Evolutionary conservation across 2,797 vertebrate genomes (phyloP).

Genomic region (Philypnodon macrostomus): DNA sequence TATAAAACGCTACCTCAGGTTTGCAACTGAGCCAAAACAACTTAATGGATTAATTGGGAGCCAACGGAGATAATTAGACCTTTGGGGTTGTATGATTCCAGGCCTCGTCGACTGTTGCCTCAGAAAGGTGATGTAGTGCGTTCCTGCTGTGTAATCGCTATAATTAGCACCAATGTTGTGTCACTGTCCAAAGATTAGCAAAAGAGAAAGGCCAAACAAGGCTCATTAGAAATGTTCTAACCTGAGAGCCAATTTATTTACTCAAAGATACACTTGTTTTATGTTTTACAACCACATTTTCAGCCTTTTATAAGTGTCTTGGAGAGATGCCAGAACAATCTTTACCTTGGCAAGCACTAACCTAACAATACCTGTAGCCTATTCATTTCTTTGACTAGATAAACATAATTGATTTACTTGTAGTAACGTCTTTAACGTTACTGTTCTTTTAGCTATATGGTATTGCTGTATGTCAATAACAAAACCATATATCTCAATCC

Average conservation of each 20-base stretch:
- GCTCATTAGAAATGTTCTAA: slow-evolving; percentile 68
- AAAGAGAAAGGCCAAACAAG: slow-evolving; percentile 77
- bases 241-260: slow-evolving; percentile 39
- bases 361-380: slow-evolving; percentile 10
- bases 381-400: slow-evolving; percentile 15
- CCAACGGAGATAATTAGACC: slow-evolving; percentile 96
- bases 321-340: slow-evolving; percentile 12
- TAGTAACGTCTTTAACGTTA: too few species aligned
- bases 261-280: slow-evolving; percentile 35
- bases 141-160: slow-evolving; percentile 88
- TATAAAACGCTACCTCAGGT: slow-evolving; percentile 75
- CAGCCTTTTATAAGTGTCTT: slow-evolving; percentile 22
- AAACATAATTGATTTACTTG: slow-evolving; percentile 34
- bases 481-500: too few species aligned
- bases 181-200: slow-evolving; percentile 84
- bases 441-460: too few species aligned
- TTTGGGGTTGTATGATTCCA: slow-evolving; percentile 92
- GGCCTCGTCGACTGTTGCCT: slow-evolving; percentile 86
- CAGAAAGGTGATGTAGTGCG: slow-evolving; percentile 75
- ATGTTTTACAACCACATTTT: slow-evolving; percentile 14
- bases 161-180: slow-evolving; percentile 81
- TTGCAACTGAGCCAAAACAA: slow-evolving; percentile 90
- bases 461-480: too few species aligned
- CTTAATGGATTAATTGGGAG: slow-evolving; percentile 95
- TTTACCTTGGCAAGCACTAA: slow-evolving; percentile 35